Base-by-base conservation (phyloP, 2,888 invertebrate species). In the Neoascia interrupta region DNA sequence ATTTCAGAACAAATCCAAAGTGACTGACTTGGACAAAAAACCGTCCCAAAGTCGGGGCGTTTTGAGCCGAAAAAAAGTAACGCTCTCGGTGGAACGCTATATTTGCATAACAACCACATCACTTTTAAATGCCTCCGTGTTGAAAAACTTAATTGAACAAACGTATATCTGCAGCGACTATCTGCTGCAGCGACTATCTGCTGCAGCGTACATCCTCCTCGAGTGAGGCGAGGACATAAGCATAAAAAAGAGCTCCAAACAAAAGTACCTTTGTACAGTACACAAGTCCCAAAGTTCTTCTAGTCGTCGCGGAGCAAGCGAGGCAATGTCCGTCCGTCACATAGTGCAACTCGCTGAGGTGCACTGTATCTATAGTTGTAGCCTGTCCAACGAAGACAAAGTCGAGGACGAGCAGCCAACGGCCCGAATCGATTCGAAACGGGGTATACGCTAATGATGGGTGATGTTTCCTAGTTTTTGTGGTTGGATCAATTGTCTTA, bases 391-490 rank as follows among this genome's bases (percentile, higher is more conserved):
- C 56, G 39, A 31, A 31, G n/a, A 31, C 3, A 31, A 31, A 31
- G 31, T n/a, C n/a, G 31, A 31, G n/a, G 31, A 68, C 53, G 64
- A 31, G 21, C 53, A 72, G 39, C 63, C 64, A 37, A 66, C 61
- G 31, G 10, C 49, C 58, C 73, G 61, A 79, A 79, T 79, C 73
- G 79, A 72, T 79, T 79, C 64, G 73, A 79, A 79, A 79, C 73
- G 79, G 79, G 73, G 66, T 79, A 79, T 79, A 79, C 79, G 79
- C 79, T 79, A 79, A 79, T 79, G 79, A 79, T 79, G 79, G 79
- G 79, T 79, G 79, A 79, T 79, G 79, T 79, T 79, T 79, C 79
- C 79, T 79, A 79, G 79, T 79, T 79, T 79, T 79, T 79, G 79
- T 79, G 73, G 60, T 79, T 68, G 79, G 79, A 79, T 79, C 79